Percentiles rank a stretch among this genome's conserved stretches.
Evolutionary conservation across 2,888 invertebrate genomes (phyloP).

Genomic region (Plebejus argus): DNA sequence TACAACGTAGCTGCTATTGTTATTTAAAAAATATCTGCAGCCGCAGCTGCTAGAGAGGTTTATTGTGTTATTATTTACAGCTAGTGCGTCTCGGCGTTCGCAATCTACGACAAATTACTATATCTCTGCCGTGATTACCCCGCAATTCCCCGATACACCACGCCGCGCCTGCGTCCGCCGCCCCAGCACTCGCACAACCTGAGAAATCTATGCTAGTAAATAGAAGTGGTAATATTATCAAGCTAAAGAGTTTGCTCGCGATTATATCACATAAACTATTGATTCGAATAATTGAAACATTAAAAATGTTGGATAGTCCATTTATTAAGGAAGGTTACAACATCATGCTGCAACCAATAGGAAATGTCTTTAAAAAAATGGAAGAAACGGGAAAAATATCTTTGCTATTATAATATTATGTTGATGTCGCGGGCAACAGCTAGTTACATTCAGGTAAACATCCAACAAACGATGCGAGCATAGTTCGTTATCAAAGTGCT

Average conservation of each 20-base stretch:
- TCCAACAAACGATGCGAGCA: background rate
- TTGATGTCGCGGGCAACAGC: background rate
- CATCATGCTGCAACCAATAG: background rate
- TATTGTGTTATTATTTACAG: conserved; percentile 76
- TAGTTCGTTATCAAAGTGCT: conserved; percentile 34
- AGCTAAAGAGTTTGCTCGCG: background rate
- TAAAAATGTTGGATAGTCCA: background rate
- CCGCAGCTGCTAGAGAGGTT: conserved; percentile 43
- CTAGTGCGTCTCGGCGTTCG: conserved; percentile 66
- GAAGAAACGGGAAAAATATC: background rate
- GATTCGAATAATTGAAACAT: background rate
- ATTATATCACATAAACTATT: background rate
- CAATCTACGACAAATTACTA: conserved; percentile 73
- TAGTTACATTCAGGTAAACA: background rate
- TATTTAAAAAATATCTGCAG: background rate
- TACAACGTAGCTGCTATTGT: background rate
- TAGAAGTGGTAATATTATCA: too few species aligned
- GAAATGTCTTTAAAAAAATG: background rate
- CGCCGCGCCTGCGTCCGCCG: background rate
- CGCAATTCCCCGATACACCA: conserved; percentile 57
- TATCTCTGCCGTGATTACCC: conserved; percentile 73
- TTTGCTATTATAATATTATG: background rate
- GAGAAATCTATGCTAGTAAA: background rate
- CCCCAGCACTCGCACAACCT: background rate
- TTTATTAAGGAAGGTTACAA: background rate